Conservation (phyloP, 2,113 vertebrate species). For the Megaleporinus macrocephalus region DNA sequence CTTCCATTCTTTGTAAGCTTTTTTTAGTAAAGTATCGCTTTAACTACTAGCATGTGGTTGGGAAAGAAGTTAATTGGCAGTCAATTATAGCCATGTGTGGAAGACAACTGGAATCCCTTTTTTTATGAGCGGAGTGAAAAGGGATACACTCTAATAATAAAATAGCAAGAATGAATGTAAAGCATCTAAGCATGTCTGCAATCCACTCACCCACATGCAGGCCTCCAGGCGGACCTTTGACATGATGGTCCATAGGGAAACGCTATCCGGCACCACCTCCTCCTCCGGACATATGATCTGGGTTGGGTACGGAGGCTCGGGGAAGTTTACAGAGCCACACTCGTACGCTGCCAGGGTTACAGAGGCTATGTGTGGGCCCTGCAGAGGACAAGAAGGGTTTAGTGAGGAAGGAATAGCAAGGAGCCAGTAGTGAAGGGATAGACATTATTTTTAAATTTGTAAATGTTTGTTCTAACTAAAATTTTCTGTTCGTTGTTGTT, state of each 20-base stretch:
- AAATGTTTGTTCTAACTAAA: no score
- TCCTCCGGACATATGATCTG: conserved; percentile 91
- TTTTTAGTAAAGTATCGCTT: not conserved
- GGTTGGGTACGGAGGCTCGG: conserved; percentile 96
- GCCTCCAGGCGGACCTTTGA: conserved; percentile 98
- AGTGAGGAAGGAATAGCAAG: not conserved
- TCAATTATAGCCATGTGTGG: not conserved
- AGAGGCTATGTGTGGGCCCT: conserved; percentile 99
- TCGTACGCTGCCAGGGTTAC: conserved; percentile 98
- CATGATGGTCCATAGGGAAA: conserved; percentile 95
- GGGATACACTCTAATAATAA: not conserved
- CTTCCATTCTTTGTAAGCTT: not conserved
- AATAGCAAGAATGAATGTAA: not conserved
- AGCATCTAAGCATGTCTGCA: not conserved
- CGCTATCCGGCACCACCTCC: conserved; percentile 73
- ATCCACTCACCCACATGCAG: conserved; percentile 96
- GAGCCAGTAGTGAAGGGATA: no score
- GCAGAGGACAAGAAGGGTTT: conserved; percentile 35
- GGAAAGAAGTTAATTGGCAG: not conserved
- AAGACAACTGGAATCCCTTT: not conserved
- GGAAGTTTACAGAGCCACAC: conserved; percentile 95
- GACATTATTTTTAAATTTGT: no score
- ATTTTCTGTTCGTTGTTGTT: no score
- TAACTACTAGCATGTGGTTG: not conserved
- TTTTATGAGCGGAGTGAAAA: not conserved